A percentile compares a stretch with the other conserved stretches of the same genome.
These are phyloP conservation scores for Cromileptes altivelis DNA, from an alignment of 2,113 vertebrate species.

Conservation along the genomic window DNA sequence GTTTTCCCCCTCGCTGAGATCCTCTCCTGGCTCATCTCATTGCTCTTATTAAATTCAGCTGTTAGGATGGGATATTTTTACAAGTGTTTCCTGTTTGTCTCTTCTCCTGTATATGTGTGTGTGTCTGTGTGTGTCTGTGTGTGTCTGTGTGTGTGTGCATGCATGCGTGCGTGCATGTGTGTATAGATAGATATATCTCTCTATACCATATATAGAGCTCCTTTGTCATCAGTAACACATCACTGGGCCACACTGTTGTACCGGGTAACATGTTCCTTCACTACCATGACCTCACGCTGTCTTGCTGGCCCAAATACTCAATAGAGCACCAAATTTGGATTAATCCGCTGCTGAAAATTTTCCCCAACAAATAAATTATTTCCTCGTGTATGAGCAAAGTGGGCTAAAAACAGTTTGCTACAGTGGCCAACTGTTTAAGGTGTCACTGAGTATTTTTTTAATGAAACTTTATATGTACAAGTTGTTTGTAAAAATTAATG, in stretches of 20 bases:
- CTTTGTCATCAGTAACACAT: no score
- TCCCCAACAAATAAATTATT: background rate
- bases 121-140: no score
- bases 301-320: background rate
- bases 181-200: no score
- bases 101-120: background rate
- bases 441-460: background rate
- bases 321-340: background rate
- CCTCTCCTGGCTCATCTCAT: background rate
- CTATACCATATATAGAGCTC: no score
- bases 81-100: background rate
- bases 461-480: background rate
- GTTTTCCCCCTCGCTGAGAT: background rate
- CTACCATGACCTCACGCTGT: background rate
- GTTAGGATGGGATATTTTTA: conserved; percentile 23
- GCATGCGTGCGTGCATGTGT: no score
- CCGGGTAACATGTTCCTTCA: no score
- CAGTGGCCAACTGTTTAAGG: background rate
- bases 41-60: conserved; percentile 20
- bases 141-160: no score
- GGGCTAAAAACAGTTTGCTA: no score
- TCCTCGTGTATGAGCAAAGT: background rate
- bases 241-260: no score
- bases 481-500: background rate
- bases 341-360: background rate